A percentile compares a stretch with the other conserved stretches of the same genome.
Conservation (phyloP, 2,888 invertebrate genomes). For the Cancer borealis region DNA sequence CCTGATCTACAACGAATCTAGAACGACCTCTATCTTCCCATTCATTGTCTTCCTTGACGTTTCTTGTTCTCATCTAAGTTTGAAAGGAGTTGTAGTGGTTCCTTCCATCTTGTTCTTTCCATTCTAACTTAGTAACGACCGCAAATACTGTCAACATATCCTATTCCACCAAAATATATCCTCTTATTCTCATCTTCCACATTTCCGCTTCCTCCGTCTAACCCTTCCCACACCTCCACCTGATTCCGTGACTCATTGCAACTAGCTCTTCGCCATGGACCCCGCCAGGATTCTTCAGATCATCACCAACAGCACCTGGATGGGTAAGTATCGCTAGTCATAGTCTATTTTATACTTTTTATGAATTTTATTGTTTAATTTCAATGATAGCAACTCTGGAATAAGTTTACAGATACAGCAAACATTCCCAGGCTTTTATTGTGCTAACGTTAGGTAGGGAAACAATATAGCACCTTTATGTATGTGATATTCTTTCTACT, state of each 20-base stretch:
- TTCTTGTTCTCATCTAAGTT: neutral
- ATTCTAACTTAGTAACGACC: neutral
- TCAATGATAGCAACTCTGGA: neutral
- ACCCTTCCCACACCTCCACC: neutral
- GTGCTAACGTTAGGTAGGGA: neutral
- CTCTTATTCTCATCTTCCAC: neutral
- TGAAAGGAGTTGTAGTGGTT: neutral
- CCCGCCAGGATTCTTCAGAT: constrained; percentile 35
- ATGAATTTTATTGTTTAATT: neutral
- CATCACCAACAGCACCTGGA: constrained; percentile 42
- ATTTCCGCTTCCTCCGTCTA: neutral
- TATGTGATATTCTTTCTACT: neutral
- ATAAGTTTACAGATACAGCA: neutral
- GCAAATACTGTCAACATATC: neutral
- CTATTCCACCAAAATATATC: neutral
- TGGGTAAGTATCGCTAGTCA: constrained; percentile 1
- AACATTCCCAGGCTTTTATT: neutral
- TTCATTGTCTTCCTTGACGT: neutral
- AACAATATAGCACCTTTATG: neutral
- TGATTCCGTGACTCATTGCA: neutral
- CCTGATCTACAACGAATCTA: neutral
- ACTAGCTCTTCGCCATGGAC: neutral
- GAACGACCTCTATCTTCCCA: neutral
- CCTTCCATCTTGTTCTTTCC: neutral
- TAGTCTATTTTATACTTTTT: neutral